Base-by-base conservation (phyloP, 2,797 vertebrate genomes). In the Anisognathus igniventris region DNA sequence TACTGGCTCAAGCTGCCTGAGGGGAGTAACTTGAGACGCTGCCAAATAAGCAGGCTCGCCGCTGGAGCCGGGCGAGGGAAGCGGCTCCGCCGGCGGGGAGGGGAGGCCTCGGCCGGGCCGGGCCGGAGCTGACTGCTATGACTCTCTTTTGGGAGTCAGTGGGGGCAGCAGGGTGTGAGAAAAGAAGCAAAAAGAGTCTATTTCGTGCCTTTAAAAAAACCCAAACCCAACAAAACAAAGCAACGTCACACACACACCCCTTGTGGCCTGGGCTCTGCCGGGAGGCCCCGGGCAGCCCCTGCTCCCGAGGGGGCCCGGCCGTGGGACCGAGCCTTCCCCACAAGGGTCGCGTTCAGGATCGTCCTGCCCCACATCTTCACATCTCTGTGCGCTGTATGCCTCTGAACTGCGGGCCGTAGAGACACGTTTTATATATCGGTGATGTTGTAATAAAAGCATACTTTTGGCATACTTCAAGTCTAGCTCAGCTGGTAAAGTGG, bases 1-100 rank as follows among this genome's bases (percentile, higher is more conserved):
- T 98, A 99, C 98, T 99, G 99, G 99, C 98, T 99, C 98, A 99
- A 98, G 98, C 98, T 98, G 98, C 98, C 98, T 98, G 96, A 96
- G 95, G 97, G 97, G 95, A 98, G 98, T 99, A 99, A 99, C 98
- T 98, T 94, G 98, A 99, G 98, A 98, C 98, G 92, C 98, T 98
- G 98, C 98, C 98, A 98, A 98, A 98, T 98, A 97, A 98, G 97
- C 98, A 88, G 97, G 95, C 98, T 98, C 96, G 93, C 90, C 72
- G 21, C 86, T 96, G 95, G 58, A 88, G 96, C 96, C 92, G 92
- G 84, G 88, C 80, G 86, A 96, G 95, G 97, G 97, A 95, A 97
- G 97, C 95, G 84, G 95, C 95, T 88, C 77, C 53, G 85, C 93
- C 71, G 25, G 74, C 40, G 71, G 57, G 71, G 48, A 30, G 64